A percentile compares a stretch with the other conserved stretches of the same genome.
Evolutionary conservation across 2,888 invertebrate species (phyloP).

Genomic region (Nebria salina): DNA sequence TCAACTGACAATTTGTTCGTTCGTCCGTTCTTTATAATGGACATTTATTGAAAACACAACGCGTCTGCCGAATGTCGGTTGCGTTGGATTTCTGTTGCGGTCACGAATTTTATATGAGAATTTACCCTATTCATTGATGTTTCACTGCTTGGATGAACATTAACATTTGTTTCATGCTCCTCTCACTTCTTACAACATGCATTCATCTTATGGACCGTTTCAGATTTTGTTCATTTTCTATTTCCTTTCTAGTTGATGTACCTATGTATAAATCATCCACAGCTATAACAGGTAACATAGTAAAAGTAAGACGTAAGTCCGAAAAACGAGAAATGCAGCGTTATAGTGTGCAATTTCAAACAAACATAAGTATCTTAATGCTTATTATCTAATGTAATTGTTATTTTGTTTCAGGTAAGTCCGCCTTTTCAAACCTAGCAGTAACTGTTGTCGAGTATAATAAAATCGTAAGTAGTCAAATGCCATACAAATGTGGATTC

Average conservation of each 20-base stretch:
- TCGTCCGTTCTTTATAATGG: slow-evolving; percentile 25
- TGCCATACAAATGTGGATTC: no score
- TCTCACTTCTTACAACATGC: no score
- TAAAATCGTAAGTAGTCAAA: not conserved
- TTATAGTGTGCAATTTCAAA: no score
- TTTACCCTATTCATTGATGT: not conserved
- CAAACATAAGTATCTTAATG: no score
- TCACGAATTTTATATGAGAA: slow-evolving; percentile 20
- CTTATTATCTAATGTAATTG: not conserved
- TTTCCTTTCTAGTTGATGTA: no score
- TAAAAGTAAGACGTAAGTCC: no score
- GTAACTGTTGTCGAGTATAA: not conserved
- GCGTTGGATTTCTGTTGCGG: slow-evolving; percentile 16
- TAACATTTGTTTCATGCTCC: not conserved
- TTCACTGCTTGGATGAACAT: not conserved
- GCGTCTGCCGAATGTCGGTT: not conserved
- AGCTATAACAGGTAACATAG: no score
- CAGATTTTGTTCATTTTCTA: no score
- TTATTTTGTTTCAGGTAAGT: not conserved
- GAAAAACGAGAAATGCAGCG: no score
- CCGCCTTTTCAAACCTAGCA: not conserved
- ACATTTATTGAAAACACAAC: slow-evolving; percentile 26
- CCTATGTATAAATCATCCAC: no score
- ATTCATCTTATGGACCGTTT: no score
- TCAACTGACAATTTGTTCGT: slow-evolving; percentile 27